Conservation (phyloP, 1,140 invertebrate genomes). For the Drosophila carrolli region DNA sequence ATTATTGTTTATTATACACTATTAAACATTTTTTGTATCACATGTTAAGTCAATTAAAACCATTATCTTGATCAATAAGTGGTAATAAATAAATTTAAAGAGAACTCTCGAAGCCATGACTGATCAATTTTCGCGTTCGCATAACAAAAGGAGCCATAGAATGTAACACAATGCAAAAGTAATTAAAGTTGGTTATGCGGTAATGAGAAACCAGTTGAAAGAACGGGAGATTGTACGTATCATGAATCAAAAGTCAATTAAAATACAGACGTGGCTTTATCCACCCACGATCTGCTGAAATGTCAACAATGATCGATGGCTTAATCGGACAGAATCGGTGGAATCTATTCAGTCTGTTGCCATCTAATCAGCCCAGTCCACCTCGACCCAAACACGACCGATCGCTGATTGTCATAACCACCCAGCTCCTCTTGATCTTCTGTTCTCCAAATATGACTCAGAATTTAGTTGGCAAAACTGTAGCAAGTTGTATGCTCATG, state of each 20-base stretch:
- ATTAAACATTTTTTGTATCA: background rate
- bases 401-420: conserved; percentile 19
- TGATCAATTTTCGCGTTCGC: conserved; percentile 24
- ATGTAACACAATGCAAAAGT: conserved; percentile 8
- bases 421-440: conserved; percentile 32
- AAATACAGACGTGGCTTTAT: conserved; percentile 13
- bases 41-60: conserved; percentile 12
- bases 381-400: conserved; percentile 44
- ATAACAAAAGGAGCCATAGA: conserved; percentile 18
- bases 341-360: conserved; percentile 6
- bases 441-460: conserved; percentile 22
- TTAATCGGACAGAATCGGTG: conserved; percentile 36
- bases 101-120: conserved; percentile 45
- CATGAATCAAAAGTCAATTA: conserved; percentile 25
- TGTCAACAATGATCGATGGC: conserved; percentile 53
- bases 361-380: conserved; percentile 49
- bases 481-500: conserved; percentile 60
- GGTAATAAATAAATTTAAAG: conserved; percentile 26
- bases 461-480: conserved; percentile 63
- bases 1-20: conserved; percentile 14
- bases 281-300: conserved; percentile 40
- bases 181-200: conserved; percentile 31
- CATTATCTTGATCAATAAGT: conserved; percentile 20
- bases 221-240: conserved; percentile 7
- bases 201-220: conserved; percentile 29